phyloP scores from a whole-genome alignment of 2,113 vertebrate genomes.

The Calyptomena viridis region DNA sequence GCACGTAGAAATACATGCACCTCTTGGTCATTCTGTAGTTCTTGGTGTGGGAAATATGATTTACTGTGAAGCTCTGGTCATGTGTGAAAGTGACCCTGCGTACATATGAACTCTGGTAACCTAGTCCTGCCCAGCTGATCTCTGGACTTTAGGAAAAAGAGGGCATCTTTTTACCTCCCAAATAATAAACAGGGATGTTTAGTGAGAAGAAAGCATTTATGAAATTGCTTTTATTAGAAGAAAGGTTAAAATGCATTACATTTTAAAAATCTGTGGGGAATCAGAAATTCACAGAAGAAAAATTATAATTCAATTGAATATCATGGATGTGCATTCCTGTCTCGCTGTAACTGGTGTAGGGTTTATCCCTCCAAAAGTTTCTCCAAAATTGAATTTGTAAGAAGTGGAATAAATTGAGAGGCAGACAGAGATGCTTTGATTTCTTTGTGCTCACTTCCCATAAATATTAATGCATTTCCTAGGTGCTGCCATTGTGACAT shows the following conservation, averaged over 20 bases:
- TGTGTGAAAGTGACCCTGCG: background rate
- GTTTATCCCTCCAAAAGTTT: background rate
- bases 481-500: constrained; percentile 34
- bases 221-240: background rate
- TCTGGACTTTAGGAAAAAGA: background rate
- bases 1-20: background rate
- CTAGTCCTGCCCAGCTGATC: background rate
- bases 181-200: background rate
- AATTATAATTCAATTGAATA: background rate
- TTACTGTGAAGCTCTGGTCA: background rate
- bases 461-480: constrained; percentile 48
- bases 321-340: background rate
- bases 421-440: background rate
- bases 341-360: rapidly evolving
- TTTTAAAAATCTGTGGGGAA: background rate
- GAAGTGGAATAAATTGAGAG: background rate
- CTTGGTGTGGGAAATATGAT: background rate
- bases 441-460: constrained; percentile 27
- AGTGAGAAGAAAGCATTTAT: background rate
- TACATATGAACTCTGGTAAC: rapidly evolving
- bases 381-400: background rate
- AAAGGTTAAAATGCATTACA: background rate
- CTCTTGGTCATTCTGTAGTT: background rate
- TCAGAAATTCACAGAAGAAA: background rate
- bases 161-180: rapidly evolving